phyloP scores from a whole-genome alignment of 1,140 invertebrate species.

The Aricia agestis region DNA sequence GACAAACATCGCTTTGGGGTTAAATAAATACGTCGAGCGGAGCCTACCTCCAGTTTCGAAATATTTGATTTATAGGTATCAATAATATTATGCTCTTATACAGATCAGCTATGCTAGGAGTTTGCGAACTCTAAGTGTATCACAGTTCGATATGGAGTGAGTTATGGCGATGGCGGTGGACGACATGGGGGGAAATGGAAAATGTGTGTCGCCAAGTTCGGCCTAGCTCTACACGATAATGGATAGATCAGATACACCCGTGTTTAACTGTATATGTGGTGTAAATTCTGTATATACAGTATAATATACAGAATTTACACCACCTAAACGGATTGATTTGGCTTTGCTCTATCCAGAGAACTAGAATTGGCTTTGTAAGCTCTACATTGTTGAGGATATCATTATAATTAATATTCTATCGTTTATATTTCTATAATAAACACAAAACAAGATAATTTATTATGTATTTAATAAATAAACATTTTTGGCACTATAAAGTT shows the following conservation, averaged over 20 bases:
- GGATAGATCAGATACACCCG: slow-evolving; percentile 65
- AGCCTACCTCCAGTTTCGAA: too few relatives aligned
- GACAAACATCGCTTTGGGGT: too few relatives aligned
- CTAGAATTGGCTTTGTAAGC: not conserved
- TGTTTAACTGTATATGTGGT: slow-evolving; percentile 19
- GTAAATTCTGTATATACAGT: too few relatives aligned
- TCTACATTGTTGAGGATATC: not conserved
- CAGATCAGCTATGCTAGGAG: not conserved
- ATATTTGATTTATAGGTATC: too few relatives aligned
- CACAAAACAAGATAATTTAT: too few relatives aligned
- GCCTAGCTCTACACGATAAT: slow-evolving; percentile 57
- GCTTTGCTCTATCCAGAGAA: slow-evolving; percentile 2
- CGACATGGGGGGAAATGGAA: slow-evolving; percentile 65
- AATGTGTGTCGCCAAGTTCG: slow-evolving; percentile 66
- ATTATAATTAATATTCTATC: too few relatives aligned
- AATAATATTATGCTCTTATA: not conserved
- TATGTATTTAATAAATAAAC: too few relatives aligned
- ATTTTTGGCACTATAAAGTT: too few relatives aligned
- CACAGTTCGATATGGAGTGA: slow-evolving; percentile 63
- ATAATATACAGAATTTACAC: not conserved
- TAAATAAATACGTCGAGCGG: too few relatives aligned
- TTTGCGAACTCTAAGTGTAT: slow-evolving; percentile 21
- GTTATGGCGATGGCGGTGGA: slow-evolving; percentile 58
- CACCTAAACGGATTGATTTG: slow-evolving; percentile 30
- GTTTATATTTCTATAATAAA: too few relatives aligned